Base-by-base conservation (phyloP, 2,797 vertebrate genomes). In the Lagodon rhomboides region DNA sequence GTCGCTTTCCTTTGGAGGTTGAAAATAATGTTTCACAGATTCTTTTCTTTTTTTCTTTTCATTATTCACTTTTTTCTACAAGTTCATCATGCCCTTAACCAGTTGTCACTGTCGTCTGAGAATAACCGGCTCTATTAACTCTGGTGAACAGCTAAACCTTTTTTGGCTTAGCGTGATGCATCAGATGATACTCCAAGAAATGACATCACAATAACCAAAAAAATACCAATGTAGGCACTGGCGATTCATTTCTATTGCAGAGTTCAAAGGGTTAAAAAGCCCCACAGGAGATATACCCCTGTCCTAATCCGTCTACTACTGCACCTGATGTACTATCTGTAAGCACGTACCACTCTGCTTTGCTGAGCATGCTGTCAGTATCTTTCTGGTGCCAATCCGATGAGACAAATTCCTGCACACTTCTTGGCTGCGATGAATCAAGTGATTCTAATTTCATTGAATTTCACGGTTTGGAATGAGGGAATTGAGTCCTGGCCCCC, bases 391-490 rank as follows among this genome's bases (percentile, higher is more conserved):
- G 17, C 27, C 25, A 17, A 56, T 22, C 50, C 55, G 43, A 47
- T 8, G 0, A 60, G 5, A 27, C 53, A 51, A 34, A 60, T 60
- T 70, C 53, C 12, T 49, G 34, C 6, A 25, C 44, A 47, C 23
- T n/a, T 63, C 66, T 80, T 25, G 30, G 44, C n/a, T 4, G 7
- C 41, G 25, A 60, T 69, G 41, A 73, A 55, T 16, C 15, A 34
- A 59, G 34, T 2, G 10, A 15, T 30, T 67, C 27, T 59, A 62
- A 70, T 74, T 66, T 61, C 18, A 77, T 13, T 70, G 22, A 76
- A 63, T 72, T 75, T 81, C 59, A 76, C 58, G 49, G 66, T 58
- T 74, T 66, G 41, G 65, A 70, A 77, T 43, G 23, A 51, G 27
- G 10, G 30, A 54, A 64, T 64, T 47, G 27, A 22, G 13, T 54